Base-by-base conservation (phyloP, 2,797 vertebrate species). In the Clarias laeviceps region DNA sequence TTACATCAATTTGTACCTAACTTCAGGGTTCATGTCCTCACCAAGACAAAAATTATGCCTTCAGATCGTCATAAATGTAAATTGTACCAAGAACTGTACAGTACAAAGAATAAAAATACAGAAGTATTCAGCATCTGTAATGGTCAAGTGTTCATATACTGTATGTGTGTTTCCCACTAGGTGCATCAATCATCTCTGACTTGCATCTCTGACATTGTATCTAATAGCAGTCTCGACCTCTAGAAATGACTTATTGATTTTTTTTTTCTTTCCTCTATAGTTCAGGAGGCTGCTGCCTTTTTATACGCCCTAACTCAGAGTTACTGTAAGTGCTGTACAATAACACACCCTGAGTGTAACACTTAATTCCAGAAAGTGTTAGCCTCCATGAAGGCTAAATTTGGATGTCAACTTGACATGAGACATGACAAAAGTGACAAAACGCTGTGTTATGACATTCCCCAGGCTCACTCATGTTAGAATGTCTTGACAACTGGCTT, bases 181-280 rank as follows among this genome's bases (percentile, higher is more conserved):
- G 76, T 3, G 1, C 29, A 37, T 61, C 20, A 34, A 37, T 61
- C 56, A 61, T 61, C 29, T 61, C 22, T 61, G 15, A 24, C 32
- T 62, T 64, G 45, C 45, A 62, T 81, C 62, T 70, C 27, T 22
- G 40, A 29, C 59, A 61, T 24, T 27, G 77, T 73, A 29, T 85
- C 79, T 56, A 64, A 56, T 64, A 61, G 72, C 40, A 73, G 69
- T 14, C 57, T 45, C 18, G 40, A 84, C 70, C 82, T 82, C 61
- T 56, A 70, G 76, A 77, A 83, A 80, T 80, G 66, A 57, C 69
- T 76, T 15, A 68, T 82, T 85, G 59, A 82, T 79, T 57, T 72
- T 1, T 12, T 50, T 56, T 61, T 29, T 34, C 18, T 50, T 50
- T 12, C 45, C 45, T 50, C 11, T 62, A 40, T 61, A 62, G n/a